Percentiles rank a stretch among this genome's conserved stretches.
phyloP scores from a whole-genome alignment of 1,140 invertebrate species.

The Leptoteleia sp. region DNA sequence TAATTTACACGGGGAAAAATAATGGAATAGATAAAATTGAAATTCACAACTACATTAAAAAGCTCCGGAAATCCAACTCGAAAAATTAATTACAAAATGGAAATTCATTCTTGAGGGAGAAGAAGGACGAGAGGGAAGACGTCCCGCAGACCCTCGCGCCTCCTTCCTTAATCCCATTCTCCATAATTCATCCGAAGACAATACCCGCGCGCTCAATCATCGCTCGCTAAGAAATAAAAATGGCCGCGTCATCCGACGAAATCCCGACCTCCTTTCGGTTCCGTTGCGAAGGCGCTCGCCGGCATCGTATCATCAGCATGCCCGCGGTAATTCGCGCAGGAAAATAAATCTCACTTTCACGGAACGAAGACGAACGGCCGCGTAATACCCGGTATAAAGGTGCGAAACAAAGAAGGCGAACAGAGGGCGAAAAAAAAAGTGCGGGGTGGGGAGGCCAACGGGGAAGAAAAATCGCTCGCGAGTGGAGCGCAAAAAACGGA shows the following conservation, averaged over 20 bases:
- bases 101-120: too few species aligned
- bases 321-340: slow-evolving; percentile 30
- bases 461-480: neutral
- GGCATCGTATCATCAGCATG: slow-evolving; percentile 28
- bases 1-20: too few species aligned
- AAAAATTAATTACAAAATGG: too few species aligned
- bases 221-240: slow-evolving; percentile 47
- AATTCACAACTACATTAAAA: too few species aligned
- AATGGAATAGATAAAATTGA: too few species aligned
- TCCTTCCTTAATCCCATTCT: neutral
- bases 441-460: too few species aligned
- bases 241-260: slow-evolving; percentile 42
- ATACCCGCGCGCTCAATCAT: slow-evolving; percentile 28
- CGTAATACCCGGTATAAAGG: slow-evolving; percentile 1
- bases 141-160: too few species aligned
- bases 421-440: too few species aligned
- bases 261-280: slow-evolving; percentile 47
- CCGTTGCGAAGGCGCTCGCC: slow-evolving; percentile 11
- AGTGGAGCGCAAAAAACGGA: too few species aligned
- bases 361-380: slow-evolving; percentile 30
- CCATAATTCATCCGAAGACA: slow-evolving; percentile 18
- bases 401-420: neutral
- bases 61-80: too few species aligned
- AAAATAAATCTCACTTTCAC: slow-evolving; percentile 59
- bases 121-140: too few species aligned